These are phyloP conservation scores for Drosophila mimetica DNA, from an alignment of 2,888 invertebrate genomes.

Conservation along the genomic window DNA sequence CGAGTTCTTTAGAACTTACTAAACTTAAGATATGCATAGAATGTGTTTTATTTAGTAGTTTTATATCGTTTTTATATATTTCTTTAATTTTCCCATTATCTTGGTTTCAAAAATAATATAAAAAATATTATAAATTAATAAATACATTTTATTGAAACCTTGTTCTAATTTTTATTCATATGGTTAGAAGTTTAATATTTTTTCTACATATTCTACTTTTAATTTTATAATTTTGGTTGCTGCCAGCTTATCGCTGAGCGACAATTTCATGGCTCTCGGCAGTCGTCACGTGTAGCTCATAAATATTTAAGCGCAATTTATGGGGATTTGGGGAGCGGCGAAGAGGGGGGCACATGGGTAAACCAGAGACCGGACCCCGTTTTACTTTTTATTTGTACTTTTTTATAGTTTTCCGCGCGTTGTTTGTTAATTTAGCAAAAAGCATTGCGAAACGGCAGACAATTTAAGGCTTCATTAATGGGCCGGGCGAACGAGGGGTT, in stretches of 20 bases:
- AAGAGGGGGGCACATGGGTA: conserved; percentile 2
- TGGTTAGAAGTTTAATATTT: neutral
- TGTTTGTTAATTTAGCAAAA: conserved; percentile 76
- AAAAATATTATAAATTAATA: too few relatives aligned
- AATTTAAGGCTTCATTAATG: conserved; percentile 72
- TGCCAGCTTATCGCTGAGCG: conserved; percentile 4
- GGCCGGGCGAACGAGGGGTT: conserved; percentile 3
- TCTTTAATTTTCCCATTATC: too few relatives aligned
- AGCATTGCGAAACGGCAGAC: conserved; percentile 74
- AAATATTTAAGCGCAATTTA: conserved; percentile 44
- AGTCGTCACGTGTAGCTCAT: conserved; percentile 49
- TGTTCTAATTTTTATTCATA: neutral
- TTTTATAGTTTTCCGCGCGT: conserved; percentile 62
- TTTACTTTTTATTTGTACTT: conserved; percentile 17
- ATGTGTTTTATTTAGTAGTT: neutral
- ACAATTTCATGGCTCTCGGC: conserved; percentile 21
- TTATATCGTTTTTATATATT: too few relatives aligned
- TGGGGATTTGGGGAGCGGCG: conserved; percentile 11
- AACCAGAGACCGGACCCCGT: conserved; percentile 21
- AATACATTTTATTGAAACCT: too few relatives aligned
- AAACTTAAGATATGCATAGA: neutral
- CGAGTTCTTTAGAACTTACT: conserved; percentile 20
- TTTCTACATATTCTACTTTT: neutral
- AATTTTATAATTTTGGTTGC: neutral
- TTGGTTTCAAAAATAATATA: too few relatives aligned